Conservation (phyloP, 92 coral and sea anemone species). For the Bergia puertoricense region DNA sequence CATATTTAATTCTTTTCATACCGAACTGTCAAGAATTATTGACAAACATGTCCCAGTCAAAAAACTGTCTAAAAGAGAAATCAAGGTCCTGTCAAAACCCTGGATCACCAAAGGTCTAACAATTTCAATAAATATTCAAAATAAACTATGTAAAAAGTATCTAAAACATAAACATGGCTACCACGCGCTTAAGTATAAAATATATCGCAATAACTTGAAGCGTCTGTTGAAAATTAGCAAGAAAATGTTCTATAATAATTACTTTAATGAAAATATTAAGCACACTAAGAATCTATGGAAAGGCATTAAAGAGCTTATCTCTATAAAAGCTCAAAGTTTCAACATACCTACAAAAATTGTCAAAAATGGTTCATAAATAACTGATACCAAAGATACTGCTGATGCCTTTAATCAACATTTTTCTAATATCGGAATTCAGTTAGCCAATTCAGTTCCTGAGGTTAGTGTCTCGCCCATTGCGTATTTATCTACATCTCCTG, state of each 20-base stretch:
- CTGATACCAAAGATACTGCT: constrained; percentile 48
- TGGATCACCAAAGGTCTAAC: constrained; percentile 43
- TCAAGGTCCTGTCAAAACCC: constrained; percentile 6
- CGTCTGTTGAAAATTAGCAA: constrained; percentile 28
- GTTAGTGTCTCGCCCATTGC: constrained; percentile 32
- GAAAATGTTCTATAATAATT: constrained; percentile 39
- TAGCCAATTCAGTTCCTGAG: constrained; percentile 47
- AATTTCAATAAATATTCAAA: constrained; percentile 14
- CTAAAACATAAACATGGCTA: constrained; percentile 12
- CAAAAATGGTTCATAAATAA: constrained; percentile 40
- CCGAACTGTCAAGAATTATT: constrained; percentile 15
- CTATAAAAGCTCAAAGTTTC: constrained; percentile 22
- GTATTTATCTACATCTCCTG: constrained; percentile 25
- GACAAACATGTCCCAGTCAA: constrained; percentile 39
- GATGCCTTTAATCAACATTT: constrained; percentile 48
- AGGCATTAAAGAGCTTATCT: constrained; percentile 45
- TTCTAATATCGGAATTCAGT: constrained; percentile 42
- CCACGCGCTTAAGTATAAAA: background rate
- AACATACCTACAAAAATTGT: too few species aligned
- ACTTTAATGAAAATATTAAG: constrained; percentile 29
- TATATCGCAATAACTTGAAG: constrained; percentile 28
- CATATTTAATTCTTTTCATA: constrained; percentile 26
- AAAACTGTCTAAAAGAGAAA: constrained; percentile 4
- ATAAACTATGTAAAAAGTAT: constrained; percentile 27
- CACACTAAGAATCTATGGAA: constrained; percentile 39